phyloP scores from a whole-genome alignment of 2,888 invertebrate species.

The Gymnocheta viridis region DNA sequence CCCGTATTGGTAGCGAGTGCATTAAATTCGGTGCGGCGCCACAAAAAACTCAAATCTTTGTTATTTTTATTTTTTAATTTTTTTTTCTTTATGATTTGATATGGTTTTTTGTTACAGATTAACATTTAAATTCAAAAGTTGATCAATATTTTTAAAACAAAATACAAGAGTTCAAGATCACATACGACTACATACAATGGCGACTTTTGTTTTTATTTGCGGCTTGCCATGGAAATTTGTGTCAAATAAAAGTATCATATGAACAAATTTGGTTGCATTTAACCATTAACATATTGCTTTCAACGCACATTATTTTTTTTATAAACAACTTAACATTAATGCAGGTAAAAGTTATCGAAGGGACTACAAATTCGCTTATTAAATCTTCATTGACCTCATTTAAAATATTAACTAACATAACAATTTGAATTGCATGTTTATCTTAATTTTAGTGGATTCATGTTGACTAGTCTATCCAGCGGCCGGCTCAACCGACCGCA shows the following conservation, averaged over 20 bases:
- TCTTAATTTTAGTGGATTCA: too few species aligned
- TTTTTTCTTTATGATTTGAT: constrained; percentile 8
- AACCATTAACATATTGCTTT: too few species aligned
- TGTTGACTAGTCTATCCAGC: too few species aligned
- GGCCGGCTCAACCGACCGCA: too few species aligned
- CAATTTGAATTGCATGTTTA: too few species aligned
- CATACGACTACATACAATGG: neutral
- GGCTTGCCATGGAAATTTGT: constrained; percentile 1
- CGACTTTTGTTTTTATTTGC: constrained; percentile 1
- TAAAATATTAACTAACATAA: too few species aligned
- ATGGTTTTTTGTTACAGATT: constrained; percentile 28
- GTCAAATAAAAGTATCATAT: neutral
- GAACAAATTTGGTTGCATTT: too few species aligned
- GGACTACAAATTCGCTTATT: too few species aligned
- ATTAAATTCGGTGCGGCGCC: neutral
- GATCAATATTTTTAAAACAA: neutral
- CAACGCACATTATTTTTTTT: too few species aligned
- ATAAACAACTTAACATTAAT: too few species aligned
- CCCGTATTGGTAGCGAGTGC: neutral
- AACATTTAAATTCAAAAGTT: neutral
- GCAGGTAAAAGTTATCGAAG: too few species aligned
- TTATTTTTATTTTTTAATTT: neutral
- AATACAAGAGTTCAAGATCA: constrained; percentile 53
- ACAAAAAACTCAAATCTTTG: neutral
- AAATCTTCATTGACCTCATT: too few species aligned